A percentile compares a stretch with the other conserved stretches of the same genome.
These are phyloP conservation scores for Tapirus terrestris DNA, from an alignment of 2,113 vertebrate genomes.

Conservation along the genomic window DNA sequence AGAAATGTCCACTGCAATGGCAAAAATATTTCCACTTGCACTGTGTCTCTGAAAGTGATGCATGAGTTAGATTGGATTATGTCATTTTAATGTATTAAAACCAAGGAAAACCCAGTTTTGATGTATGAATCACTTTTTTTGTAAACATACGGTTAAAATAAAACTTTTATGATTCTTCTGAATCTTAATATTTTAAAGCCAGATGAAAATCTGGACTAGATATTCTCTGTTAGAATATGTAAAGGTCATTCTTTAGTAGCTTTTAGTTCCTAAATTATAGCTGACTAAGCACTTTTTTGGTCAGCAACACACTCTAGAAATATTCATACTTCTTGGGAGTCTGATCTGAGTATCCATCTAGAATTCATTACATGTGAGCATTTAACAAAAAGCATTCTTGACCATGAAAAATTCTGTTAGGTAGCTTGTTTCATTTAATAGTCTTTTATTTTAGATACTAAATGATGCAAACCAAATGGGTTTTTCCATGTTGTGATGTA, in stretches of 20 bases:
- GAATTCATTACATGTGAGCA: slow-evolving; percentile 38
- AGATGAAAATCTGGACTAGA: slow-evolving; percentile 80
- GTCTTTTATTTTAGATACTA: slow-evolving; percentile 74
- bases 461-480: slow-evolving; percentile 58
- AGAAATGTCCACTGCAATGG: slow-evolving; percentile 71
- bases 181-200: slow-evolving; percentile 83
- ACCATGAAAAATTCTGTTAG: slow-evolving; percentile 57
- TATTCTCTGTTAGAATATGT: slow-evolving; percentile 72
- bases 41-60: slow-evolving; percentile 67
- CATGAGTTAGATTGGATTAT: slow-evolving; percentile 82
- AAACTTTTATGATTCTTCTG: slow-evolving; percentile 80
- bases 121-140: slow-evolving; percentile 74
- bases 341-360: slow-evolving; percentile 15
- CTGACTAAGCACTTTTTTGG: slow-evolving; percentile 57
- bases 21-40: slow-evolving; percentile 68
- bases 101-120: slow-evolving; percentile 73
- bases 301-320: slow-evolving; percentile 64
- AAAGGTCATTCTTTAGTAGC: slow-evolving; percentile 75
- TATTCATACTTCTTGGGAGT: slow-evolving; percentile 55
- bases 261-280: slow-evolving; percentile 56
- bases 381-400: slow-evolving; percentile 57
- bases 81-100: slow-evolving; percentile 78
- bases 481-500: slow-evolving; percentile 37
- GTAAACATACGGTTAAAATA: slow-evolving; percentile 83
- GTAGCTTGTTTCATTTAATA: slow-evolving; percentile 25